Conservation (phyloP, 1,140 invertebrate species). For the Tyrophagus putrescentiae region DNA sequence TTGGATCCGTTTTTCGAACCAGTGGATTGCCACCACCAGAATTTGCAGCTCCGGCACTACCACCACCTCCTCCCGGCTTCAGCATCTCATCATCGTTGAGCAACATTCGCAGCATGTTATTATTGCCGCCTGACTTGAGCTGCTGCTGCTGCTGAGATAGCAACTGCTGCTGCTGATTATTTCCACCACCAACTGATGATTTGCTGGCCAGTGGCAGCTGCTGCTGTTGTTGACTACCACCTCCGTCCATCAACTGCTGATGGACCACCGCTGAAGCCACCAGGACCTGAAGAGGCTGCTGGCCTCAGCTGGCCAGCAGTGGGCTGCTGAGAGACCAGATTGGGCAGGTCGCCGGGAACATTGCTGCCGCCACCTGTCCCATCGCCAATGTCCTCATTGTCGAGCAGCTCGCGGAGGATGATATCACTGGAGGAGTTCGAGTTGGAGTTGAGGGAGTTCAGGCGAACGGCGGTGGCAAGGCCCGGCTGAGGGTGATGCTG, state of each 20-base stretch:
- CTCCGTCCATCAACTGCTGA: too few species aligned
- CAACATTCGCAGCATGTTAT: conserved; percentile 23
- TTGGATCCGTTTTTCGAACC: not conserved
- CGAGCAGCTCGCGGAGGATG: conserved; percentile 26
- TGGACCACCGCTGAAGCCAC: not conserved
- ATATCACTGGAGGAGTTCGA: conserved; percentile 17
- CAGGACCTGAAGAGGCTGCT: not conserved
- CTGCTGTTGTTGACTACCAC: too few species aligned
- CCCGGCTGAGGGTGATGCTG: too few species aligned
- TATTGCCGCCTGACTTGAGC: conserved; percentile 3
- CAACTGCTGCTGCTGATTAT: not conserved
- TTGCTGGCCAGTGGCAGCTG: too few species aligned
- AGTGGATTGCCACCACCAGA: not conserved
- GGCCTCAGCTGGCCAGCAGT: too few species aligned
- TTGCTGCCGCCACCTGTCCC: not conserved
- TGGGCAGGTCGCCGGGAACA: not conserved
- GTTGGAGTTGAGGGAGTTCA: not conserved
- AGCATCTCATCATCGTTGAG: conserved; percentile 21
- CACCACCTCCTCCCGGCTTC: not conserved
- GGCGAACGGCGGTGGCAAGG: not conserved
- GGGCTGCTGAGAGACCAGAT: not conserved
- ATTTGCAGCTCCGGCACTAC: not conserved
- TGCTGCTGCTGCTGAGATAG: not conserved
- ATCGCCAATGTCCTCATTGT: conserved; percentile 25
- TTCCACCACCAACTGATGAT: not conserved